phyloP scores from a whole-genome alignment of 2,797 vertebrate species.

The Sebastolobus altivelis region DNA sequence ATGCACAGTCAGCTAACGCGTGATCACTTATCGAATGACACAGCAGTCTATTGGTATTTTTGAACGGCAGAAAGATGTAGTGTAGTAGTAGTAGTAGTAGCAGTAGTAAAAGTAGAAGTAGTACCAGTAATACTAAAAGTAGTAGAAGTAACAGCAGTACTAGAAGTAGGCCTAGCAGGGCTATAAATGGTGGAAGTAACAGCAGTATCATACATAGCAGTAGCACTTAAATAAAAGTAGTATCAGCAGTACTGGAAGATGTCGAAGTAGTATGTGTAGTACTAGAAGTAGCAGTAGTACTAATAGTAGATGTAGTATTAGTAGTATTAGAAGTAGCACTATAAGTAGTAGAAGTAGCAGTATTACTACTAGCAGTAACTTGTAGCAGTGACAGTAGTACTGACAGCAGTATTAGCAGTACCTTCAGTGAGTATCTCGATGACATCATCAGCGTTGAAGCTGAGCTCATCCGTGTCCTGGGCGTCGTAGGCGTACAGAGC shows the following conservation, averaged over 20 bases:
- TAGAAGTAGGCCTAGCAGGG: neutral
- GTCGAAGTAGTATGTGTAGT: neutral
- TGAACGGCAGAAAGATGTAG: neutral
- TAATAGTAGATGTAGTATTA: neutral
- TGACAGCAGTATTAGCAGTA: slow-evolving; percentile 32
- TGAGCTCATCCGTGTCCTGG: slow-evolving; percentile 91
- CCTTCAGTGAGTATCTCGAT: slow-evolving; percentile 88
- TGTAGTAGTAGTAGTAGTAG: neutral
- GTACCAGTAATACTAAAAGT: neutral
- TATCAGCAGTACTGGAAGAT: neutral
- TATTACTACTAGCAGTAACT: neutral
- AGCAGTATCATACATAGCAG: neutral
- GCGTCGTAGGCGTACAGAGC: slow-evolving; percentile 90
- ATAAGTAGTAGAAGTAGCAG: neutral
- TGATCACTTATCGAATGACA: neutral
- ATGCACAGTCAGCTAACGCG: neutral
- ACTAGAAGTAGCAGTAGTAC: neutral
- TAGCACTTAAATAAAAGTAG: neutral
- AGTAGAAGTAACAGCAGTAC: neutral
- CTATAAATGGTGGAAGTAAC: neutral
- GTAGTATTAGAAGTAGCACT: neutral
- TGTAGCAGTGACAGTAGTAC: neutral
- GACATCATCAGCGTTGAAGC: slow-evolving; percentile 87
- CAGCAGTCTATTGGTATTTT: neutral
- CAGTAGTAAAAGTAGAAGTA: neutral